Percentiles rank a stretch among this genome's conserved stretches.
Evolutionary conservation across 1,140 invertebrate genomes (phyloP).

Genomic region (Spodoptera litura): DNA sequence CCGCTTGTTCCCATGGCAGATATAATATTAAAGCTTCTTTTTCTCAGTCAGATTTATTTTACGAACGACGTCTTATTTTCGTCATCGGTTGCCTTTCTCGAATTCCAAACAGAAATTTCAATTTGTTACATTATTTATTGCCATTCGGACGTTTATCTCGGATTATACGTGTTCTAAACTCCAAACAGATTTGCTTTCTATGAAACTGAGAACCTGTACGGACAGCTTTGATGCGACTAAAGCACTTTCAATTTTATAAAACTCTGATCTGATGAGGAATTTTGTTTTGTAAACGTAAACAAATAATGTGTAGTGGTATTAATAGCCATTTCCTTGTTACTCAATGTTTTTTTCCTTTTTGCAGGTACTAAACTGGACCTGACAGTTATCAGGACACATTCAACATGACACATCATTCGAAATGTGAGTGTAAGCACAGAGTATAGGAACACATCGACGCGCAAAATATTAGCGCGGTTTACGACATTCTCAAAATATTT

Average conservation of each 20-base stretch:
- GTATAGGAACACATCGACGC: conserved; percentile 32
- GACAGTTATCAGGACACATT: conserved; percentile 52
- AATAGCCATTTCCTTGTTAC: conserved; percentile 36
- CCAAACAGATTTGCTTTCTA: not conserved
- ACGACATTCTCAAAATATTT: conserved; percentile 45
- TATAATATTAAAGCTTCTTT: conserved; percentile 45
- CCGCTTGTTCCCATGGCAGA: conserved; percentile 62
- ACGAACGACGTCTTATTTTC: conserved; percentile 20
- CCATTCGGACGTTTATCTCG: not conserved
- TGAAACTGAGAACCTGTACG: not conserved
- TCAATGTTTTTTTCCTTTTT: conserved; percentile 50
- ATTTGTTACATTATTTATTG: conserved; percentile 9
- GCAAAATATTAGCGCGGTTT: conserved; percentile 47
- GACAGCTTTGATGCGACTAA: not conserved
- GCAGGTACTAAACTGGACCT: conserved; percentile 63
- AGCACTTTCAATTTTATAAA: conserved; percentile 22
- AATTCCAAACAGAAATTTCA: conserved; percentile 6
- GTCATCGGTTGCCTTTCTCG: conserved; percentile 14
- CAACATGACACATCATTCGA: conserved; percentile 56
- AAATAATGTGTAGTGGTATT: not conserved
- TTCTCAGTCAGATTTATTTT: conserved; percentile 23
- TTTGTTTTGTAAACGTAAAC: not conserved
- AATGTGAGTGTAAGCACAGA: conserved; percentile 52
- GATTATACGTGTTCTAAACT: not conserved
- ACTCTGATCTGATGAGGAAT: not conserved